Evolutionary conservation across 2,113 vertebrate species (phyloP).

Genomic region (Xerus inauris): DNA sequence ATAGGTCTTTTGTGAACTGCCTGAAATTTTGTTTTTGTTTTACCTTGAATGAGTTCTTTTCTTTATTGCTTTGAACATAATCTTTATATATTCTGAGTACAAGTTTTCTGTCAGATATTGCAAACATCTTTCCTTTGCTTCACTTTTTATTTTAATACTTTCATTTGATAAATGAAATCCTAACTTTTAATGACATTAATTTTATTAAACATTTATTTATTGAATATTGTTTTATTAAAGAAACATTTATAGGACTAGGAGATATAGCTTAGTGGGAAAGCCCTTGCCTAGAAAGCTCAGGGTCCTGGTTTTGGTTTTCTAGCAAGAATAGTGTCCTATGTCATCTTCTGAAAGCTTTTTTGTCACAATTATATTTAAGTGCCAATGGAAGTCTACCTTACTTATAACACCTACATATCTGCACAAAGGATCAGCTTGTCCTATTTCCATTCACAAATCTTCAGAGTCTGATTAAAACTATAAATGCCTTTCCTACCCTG

Average conservation of each 20-base stretch:
- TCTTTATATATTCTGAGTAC: neutral
- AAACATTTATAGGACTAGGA: neutral
- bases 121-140: neutral
- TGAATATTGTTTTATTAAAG: neutral
- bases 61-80: neutral
- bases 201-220: neutral
- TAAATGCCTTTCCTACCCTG: neutral
- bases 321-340: neutral
- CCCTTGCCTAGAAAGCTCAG: too few relatives aligned
- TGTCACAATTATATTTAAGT: neutral
- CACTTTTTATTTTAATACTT: neutral
- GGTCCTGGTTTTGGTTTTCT: too few relatives aligned
- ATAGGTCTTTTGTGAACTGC: neutral
- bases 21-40: neutral
- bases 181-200: neutral
- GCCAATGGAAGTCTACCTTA: neutral
- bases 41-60: neutral
- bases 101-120: neutral
- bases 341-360: neutral
- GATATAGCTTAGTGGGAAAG: too few relatives aligned
- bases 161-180: neutral
- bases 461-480: neutral
- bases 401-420: constrained; percentile 14
- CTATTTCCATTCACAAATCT: neutral
- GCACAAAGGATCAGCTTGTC: neutral